phyloP scores from a whole-genome alignment of 2,888 invertebrate genomes.

The Leucophenga montana region DNA sequence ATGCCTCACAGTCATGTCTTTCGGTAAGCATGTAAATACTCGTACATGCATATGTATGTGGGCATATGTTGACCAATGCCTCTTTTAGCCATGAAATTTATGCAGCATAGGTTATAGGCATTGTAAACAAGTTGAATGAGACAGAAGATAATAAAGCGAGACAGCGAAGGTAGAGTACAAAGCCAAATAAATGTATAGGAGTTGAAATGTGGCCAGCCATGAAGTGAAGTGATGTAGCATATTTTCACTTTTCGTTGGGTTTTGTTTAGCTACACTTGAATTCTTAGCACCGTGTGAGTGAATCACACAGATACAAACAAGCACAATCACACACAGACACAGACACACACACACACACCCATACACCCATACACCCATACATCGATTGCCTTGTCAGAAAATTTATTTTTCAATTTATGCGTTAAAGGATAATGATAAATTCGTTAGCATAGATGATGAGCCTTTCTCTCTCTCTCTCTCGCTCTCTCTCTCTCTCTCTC shows the following conservation, averaged over 20 bases:
- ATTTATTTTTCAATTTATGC: slow-evolving; percentile 56
- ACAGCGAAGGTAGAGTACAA: no score
- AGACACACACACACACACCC: slow-evolving; percentile 21
- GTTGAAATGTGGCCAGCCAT: no score
- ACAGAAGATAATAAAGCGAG: no score
- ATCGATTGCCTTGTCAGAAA: slow-evolving; percentile 26
- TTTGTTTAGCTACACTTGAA: neutral
- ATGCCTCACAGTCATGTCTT: slow-evolving; percentile 24
- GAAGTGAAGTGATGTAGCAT: no score
- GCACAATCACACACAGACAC: slow-evolving; percentile 24
- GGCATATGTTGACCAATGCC: neutral
- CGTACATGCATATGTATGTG: slow-evolving; percentile 21
- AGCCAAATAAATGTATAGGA: no score
- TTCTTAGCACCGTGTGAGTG: slow-evolving; percentile 3
- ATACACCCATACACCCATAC: slow-evolving; percentile 24
- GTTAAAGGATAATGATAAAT: slow-evolving; percentile 43
- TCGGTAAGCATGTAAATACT: no score
- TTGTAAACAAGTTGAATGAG: no score
- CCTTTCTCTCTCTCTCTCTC: no score
- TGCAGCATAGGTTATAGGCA: neutral
- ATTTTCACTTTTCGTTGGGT: no score
- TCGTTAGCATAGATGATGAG: slow-evolving; percentile 36
- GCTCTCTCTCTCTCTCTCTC: no score
- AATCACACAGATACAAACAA: slow-evolving; percentile 35
- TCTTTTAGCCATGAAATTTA: slow-evolving; percentile 15